Evolutionary conservation across 2,888 invertebrate genomes (phyloP).

Genomic region (Lacanobia wlatinum): DNA sequence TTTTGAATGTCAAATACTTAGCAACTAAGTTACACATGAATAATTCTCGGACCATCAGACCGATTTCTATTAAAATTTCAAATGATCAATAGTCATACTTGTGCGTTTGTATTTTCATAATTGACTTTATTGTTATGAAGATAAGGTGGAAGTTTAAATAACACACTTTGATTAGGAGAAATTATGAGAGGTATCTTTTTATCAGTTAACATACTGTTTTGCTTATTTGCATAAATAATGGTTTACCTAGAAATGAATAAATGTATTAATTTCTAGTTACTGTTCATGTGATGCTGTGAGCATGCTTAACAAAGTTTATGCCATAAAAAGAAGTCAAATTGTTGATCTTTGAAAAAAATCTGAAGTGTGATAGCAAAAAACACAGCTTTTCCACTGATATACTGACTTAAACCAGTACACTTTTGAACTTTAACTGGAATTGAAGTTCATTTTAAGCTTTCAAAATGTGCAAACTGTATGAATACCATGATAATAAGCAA

Average conservation of each 20-base stretch:
- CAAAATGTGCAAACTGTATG: background rate
- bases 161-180: conserved; percentile 42
- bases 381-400: background rate
- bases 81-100: conserved; percentile 38
- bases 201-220: conserved; percentile 16
- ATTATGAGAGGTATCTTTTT: conserved; percentile 17
- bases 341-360: background rate
- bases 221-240: conserved; percentile 25
- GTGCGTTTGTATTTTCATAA: conserved; percentile 32
- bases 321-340: background rate
- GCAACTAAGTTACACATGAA: conserved; percentile 39
- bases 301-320: background rate
- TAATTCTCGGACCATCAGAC: conserved; percentile 29
- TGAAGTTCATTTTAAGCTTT: conserved; percentile 8
- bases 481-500: background rate
- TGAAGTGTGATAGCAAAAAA: background rate
- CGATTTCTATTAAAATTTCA: conserved; percentile 56
- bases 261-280: background rate
- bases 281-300: background rate
- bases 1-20: conserved; percentile 30
- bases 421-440: conserved; percentile 6
- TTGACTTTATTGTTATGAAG: conserved; percentile 16
- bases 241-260: background rate
- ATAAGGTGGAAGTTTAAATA: conserved; percentile 41
- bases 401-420: conserved; percentile 12